Percentiles rank a stretch among this genome's conserved stretches.
These are phyloP conservation scores for Psix sp. DNA, from an alignment of 1,140 invertebrate species.

Conservation along the genomic window DNA sequence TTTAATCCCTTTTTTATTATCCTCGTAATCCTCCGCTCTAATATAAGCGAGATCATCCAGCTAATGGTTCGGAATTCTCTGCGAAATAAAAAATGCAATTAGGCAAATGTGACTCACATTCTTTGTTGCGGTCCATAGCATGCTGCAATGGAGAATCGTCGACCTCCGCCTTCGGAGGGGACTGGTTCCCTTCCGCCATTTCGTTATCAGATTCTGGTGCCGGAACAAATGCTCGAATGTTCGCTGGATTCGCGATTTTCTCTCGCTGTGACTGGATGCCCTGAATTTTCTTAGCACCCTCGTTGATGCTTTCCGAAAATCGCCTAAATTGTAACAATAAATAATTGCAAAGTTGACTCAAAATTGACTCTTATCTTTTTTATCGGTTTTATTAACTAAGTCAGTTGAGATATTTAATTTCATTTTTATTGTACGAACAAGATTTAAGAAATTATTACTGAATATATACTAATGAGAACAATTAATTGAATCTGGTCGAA, in stretches of 20 bases:
- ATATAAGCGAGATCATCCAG: no score
- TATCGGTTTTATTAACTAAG: no score
- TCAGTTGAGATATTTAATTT: no score
- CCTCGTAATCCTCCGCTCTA: no score
- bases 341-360: conserved; percentile 2
- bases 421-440: no score
- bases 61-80: no score
- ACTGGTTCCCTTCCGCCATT: conserved; percentile 84
- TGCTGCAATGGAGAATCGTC: conserved; percentile 95
- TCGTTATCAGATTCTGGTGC: conserved; percentile 75
- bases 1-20: no score
- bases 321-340: conserved; percentile 26
- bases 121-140: conserved; percentile 97
- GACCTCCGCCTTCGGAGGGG: conserved; percentile 92
- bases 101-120: no score
- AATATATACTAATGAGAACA: neutral
- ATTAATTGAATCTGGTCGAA: neutral
- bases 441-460: no score
- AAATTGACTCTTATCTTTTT: no score
- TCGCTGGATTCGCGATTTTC: conserved; percentile 67
- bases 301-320: conserved; percentile 42
- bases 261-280: conserved; percentile 68
- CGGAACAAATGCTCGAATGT: conserved; percentile 70
- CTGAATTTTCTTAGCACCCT: conserved; percentile 66
- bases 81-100: no score